A percentile compares a stretch with the other conserved stretches of the same genome.
Conservation (phyloP, 2,888 invertebrate species). For the Caenorhabditis angaria region DNA sequence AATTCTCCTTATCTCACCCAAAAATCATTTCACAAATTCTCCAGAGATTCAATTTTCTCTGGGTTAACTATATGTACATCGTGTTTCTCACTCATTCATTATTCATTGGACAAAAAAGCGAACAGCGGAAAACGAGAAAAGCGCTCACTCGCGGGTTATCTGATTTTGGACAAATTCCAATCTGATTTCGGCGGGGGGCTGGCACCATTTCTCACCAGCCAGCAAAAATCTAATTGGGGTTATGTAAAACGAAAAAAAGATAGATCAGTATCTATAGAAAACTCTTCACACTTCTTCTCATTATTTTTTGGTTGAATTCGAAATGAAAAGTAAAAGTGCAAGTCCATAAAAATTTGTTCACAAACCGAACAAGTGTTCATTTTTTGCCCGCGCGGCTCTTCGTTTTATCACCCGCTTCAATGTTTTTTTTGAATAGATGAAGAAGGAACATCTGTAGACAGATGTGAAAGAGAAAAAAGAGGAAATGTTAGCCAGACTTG, state of each 20-base stretch:
- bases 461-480: conserved; percentile 1
- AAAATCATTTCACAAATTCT: neutral
- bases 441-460: conserved; percentile 1
- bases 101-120: neutral
- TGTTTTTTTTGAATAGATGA: neutral
- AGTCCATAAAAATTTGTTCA: neutral
- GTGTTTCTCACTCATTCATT: neutral
- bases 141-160: too few relatives aligned
- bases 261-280: neutral
- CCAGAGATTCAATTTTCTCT: neutral
- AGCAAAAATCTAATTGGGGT: neutral
- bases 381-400: neutral
- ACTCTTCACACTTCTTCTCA: neutral
- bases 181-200: neutral
- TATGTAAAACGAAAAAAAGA: neutral
- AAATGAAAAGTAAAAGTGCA: conserved; percentile 5
- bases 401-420: neutral
- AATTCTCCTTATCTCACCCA: neutral
- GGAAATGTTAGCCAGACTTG: too few relatives aligned
- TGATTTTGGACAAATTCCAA: neutral
- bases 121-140: neutral
- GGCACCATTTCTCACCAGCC: neutral
- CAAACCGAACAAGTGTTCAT: neutral
- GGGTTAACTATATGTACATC: neutral
- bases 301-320: neutral